Conservation (phyloP, 2,113 vertebrate genomes). For the Nothoprocta perdicaria region DNA sequence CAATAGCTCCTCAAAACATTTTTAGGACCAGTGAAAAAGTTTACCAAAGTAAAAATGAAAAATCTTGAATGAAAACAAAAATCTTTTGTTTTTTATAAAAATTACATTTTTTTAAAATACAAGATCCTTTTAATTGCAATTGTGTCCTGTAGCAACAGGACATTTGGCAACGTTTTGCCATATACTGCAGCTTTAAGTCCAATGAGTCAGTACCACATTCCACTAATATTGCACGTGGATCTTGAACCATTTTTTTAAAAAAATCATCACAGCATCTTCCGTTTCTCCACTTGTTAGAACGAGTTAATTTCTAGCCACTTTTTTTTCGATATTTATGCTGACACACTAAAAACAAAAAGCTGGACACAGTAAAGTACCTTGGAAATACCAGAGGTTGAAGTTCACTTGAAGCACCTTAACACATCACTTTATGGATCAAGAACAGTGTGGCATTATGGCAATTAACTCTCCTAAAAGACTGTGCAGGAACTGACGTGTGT, state of each 20-base stretch:
- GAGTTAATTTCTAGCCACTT: conserved; percentile 79
- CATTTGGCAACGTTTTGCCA: conserved; percentile 81
- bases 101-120: conserved; percentile 88
- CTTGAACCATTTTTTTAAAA: conserved; percentile 70
- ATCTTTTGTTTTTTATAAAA: conserved; percentile 83
- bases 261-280: conserved; percentile 77
- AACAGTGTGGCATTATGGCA: conserved; percentile 80
- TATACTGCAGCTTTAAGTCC: conserved; percentile 82
- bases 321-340: conserved; percentile 80
- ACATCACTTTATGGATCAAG: conserved; percentile 80
- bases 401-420: conserved; percentile 81
- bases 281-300: conserved; percentile 79
- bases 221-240: conserved; percentile 88
- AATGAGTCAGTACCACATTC: conserved; percentile 84
- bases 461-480: conserved; percentile 79
- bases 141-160: conserved; percentile 80
- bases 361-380: conserved; percentile 79
- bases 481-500: conserved; percentile 77
- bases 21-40: conserved; percentile 84
- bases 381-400: conserved; percentile 75
- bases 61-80: conserved; percentile 85
- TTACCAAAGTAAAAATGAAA: conserved; percentile 86
- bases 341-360: conserved; percentile 80
- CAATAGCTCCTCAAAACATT: conserved; percentile 82
- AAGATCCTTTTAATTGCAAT: conserved; percentile 83